Base-by-base conservation (phyloP, 2,888 invertebrate genomes). In the Drosophila testacea region DNA sequence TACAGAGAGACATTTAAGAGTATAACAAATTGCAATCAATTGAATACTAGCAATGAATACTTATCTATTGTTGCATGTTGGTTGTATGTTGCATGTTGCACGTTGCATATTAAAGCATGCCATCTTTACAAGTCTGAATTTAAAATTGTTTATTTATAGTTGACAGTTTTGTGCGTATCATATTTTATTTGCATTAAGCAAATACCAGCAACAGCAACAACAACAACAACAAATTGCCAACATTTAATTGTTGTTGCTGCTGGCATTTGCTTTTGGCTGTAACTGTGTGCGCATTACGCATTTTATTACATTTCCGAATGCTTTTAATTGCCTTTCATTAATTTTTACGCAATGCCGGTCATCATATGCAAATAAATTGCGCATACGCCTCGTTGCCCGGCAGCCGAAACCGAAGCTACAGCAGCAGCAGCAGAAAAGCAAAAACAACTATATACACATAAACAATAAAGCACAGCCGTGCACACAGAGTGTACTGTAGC, bases 291-390 rank as follows among this genome's bases (percentile, higher is more conserved):
- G 46, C 73, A 81, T 75, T 79, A 62, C 74, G 73, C 81, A 85
- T 90, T 90, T 90, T 85, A 89, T 87, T 87, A 77, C 81, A 74
- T 74, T 67, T 77, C 75, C 90, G 83, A 85, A 81, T 89, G 91
- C 76, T 81, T 85, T 91, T 91, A 90, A 90, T 90, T 91, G 90
- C 82, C 88, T 79, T 87, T 85, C 84, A 91, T 90, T 90, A 81
- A 90, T 83, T 89, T 89, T 83, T 80, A 86, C 83, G 81, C 87
- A 78, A 69, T 81, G 84, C 83, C 83, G 69, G 88, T 77, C 83
- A 83, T 77, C 76, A 68, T 74, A 86, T 83, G 84, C 77, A 86
- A 88, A 88, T 88, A 89, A 87, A 90, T 88, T 88, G 79, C 80
- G 81, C 66, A 83, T 74, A 84, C 84, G 82, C 69, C 73, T 65